phyloP scores from a whole-genome alignment of 2,113 vertebrate genomes.

The Alligator mississippiensis region DNA sequence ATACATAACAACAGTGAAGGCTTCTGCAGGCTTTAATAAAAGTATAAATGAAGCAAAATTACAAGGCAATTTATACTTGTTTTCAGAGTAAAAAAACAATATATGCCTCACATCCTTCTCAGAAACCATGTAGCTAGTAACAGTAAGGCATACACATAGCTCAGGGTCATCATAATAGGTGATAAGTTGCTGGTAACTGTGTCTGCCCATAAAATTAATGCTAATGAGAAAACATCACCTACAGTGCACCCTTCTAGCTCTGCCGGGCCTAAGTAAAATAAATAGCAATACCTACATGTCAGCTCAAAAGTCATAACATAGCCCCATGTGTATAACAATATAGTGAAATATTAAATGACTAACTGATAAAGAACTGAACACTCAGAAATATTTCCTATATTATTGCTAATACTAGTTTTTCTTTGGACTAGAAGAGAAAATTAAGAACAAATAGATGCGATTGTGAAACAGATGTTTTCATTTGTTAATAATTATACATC shows the following conservation, averaged over 20 bases:
- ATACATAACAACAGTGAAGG: not conserved
- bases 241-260: not conserved
- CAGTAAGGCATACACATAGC: not conserved
- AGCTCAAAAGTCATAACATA: not conserved
- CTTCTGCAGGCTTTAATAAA: not conserved
- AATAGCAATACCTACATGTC: not conserved
- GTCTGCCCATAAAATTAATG: not conserved
- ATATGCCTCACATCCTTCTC: not conserved
- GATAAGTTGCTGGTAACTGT: not conserved
- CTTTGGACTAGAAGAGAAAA: constrained; percentile 5
- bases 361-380: constrained; percentile 26
- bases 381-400: not conserved
- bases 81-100: not conserved
- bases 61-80: not conserved
- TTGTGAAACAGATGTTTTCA: not conserved
- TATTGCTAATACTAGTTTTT: constrained; percentile 8
- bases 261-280: not conserved
- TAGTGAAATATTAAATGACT: constrained; percentile 27
- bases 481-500: constrained; percentile 1
- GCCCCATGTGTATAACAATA: not conserved
- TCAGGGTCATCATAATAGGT: not conserved
- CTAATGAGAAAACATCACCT: constrained; percentile 8
- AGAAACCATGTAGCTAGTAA: not conserved
- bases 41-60: not conserved
- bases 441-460: not conserved